Conservation (phyloP, 2,113 vertebrate genomes). For the Nerophis lumbriciformis region DNA sequence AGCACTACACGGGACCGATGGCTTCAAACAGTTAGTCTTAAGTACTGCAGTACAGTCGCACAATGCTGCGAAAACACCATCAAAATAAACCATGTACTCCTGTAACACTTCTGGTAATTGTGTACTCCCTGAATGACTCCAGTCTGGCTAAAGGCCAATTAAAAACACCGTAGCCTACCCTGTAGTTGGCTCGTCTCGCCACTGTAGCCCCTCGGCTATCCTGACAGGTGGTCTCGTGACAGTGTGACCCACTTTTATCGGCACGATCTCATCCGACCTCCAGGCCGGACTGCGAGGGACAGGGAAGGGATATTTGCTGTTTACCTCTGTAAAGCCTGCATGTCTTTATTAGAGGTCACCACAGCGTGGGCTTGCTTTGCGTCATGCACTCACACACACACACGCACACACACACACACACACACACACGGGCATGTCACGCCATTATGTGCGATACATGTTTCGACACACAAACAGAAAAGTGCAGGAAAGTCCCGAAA, state of each 20-base stretch:
- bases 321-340: slow-evolving; percentile 44
- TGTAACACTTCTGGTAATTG: neutral
- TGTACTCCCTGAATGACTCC: neutral
- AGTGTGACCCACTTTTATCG: slow-evolving; percentile 63
- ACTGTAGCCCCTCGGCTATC: slow-evolving; percentile 43
- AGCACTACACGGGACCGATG: too few relatives aligned
- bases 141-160: neutral
- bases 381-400: slow-evolving; percentile 12
- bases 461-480: neutral
- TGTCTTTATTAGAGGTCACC: slow-evolving; percentile 57
- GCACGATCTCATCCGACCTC: slow-evolving; percentile 42
- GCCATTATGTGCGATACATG: neutral
- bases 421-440: slow-evolving; percentile 13
- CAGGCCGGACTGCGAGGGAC: slow-evolving; percentile 50
- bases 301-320: slow-evolving; percentile 40
- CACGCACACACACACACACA: too few relatives aligned
- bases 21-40: too few relatives aligned
- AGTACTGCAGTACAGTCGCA: neutral
- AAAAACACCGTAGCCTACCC: neutral
- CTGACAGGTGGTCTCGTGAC: slow-evolving; percentile 50
- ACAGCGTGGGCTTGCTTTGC: slow-evolving; percentile 8
- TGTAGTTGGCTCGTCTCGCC: slow-evolving; percentile 23
- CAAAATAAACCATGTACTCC: neutral
- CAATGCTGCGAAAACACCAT: neutral
- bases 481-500: neutral